Evolutionary conservation across 2,113 vertebrate species (phyloP).

Genomic region (Recurvirostra avosetta): DNA sequence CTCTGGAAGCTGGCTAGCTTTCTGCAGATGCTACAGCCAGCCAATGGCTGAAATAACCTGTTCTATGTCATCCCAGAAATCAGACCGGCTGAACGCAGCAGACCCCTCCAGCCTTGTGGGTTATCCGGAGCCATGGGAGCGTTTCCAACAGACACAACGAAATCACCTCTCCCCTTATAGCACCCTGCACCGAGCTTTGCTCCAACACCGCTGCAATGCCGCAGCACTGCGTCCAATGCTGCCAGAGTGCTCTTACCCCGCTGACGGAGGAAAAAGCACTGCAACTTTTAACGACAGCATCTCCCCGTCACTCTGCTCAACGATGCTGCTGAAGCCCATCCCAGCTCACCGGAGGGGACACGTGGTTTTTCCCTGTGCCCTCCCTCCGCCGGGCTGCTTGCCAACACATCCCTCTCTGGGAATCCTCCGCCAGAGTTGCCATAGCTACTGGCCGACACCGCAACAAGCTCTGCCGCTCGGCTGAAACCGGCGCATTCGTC

Average conservation of each 20-base stretch:
- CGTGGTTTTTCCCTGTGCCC: background rate
- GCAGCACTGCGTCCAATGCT: background rate
- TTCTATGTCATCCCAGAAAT: background rate
- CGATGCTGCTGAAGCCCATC: background rate
- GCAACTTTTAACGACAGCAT: background rate
- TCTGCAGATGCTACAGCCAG: background rate
- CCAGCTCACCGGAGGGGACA: background rate
- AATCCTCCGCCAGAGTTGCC: constrained; percentile 28
- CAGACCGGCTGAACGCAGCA: background rate
- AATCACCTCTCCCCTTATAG: background rate
- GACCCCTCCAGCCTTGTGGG: background rate
- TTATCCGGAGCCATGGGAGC: background rate
- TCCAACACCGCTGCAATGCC: background rate
- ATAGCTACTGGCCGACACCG: constrained; percentile 40
- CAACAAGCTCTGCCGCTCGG: background rate
- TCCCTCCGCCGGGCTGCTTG: background rate
- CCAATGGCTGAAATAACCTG: background rate
- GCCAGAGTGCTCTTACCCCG: background rate
- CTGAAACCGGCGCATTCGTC: background rate
- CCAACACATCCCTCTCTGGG: constrained; percentile 13
- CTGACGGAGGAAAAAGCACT: background rate
- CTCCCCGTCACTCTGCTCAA: background rate
- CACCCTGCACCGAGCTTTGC: background rate
- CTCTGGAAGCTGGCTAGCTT: background rate
- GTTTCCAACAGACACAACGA: background rate